Evolutionary conservation across 2,888 invertebrate species (phyloP).

Genomic region (Philopedon plagiatum): DNA sequence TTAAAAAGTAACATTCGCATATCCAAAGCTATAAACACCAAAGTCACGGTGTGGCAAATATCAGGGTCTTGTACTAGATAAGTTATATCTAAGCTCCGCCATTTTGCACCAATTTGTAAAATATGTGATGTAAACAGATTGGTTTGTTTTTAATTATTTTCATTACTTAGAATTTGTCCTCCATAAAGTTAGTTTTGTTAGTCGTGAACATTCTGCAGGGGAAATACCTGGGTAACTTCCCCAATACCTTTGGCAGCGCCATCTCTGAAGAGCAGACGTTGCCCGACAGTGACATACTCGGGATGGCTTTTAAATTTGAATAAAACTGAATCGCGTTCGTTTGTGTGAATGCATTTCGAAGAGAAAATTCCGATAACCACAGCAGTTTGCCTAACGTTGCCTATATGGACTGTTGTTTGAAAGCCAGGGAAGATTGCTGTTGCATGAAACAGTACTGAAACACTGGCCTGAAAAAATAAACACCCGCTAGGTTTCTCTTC

Average conservation of each 20-base stretch:
- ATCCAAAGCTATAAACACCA: neutral
- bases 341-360: slow-evolving; percentile 80
- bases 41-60: neutral
- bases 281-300: slow-evolving; percentile 86
- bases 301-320: slow-evolving; percentile 93
- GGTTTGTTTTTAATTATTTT: neutral
- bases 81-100: neutral
- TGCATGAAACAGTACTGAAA: slow-evolving; percentile 90
- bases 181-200: neutral
- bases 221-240: slow-evolving; percentile 83
- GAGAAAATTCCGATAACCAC: slow-evolving; percentile 84
- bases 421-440: slow-evolving; percentile 88
- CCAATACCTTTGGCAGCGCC: slow-evolving; percentile 91
- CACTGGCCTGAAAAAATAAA: slow-evolving; percentile 82
- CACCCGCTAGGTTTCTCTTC: slow-evolving; percentile 72
- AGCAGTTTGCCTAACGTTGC: slow-evolving; percentile 96
- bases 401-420: slow-evolving; percentile 95
- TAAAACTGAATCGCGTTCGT: slow-evolving; percentile 87
- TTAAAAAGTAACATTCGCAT: neutral
- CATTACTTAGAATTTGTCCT: neutral
- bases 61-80: neutral
- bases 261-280: slow-evolving; percentile 87
- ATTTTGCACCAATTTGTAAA: slow-evolving; percentile 21
- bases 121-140: neutral
- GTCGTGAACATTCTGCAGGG: slow-evolving; percentile 59